These are phyloP conservation scores for Galagoides demidoff DNA, from an alignment of 2,797 vertebrate genomes.

Conservation along the genomic window DNA sequence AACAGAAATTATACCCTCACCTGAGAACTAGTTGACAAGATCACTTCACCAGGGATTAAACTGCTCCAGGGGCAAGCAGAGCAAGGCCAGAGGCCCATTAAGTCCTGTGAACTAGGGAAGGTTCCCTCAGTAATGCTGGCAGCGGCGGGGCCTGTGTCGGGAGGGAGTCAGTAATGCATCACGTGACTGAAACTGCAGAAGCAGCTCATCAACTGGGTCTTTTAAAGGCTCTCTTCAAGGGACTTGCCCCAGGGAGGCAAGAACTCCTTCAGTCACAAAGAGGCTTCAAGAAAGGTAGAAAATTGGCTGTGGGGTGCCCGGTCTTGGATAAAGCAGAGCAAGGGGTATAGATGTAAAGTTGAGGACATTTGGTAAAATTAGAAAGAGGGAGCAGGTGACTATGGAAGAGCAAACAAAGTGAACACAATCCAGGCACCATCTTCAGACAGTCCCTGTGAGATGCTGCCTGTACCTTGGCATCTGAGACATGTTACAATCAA, in stretches of 20 bases:
- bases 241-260: not conserved
- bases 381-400: not conserved
- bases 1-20: not conserved
- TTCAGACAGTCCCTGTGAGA: not conserved
- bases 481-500: not conserved
- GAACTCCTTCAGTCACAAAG: not conserved
- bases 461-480: not conserved
- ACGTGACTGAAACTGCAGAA: constrained; percentile 36
- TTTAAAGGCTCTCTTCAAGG: constrained; percentile 43
- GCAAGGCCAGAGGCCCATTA: constrained; percentile 35
- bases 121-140: constrained; percentile 6
- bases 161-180: constrained; percentile 70
- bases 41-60: not conserved
- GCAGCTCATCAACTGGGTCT: constrained; percentile 12
- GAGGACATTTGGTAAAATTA: not conserved
- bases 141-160: not conserved
- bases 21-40: not conserved
- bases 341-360: not conserved
- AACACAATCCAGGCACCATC: not conserved
- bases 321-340: not conserved
- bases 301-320: not conserved
- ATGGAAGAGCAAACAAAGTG: not conserved
- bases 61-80: not conserved
- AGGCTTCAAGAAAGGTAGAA: not conserved
- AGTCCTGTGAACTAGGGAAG: constrained; percentile 22